Base-by-base conservation (phyloP, 1,140 invertebrate genomes). In the Papilio polyxenes region DNA sequence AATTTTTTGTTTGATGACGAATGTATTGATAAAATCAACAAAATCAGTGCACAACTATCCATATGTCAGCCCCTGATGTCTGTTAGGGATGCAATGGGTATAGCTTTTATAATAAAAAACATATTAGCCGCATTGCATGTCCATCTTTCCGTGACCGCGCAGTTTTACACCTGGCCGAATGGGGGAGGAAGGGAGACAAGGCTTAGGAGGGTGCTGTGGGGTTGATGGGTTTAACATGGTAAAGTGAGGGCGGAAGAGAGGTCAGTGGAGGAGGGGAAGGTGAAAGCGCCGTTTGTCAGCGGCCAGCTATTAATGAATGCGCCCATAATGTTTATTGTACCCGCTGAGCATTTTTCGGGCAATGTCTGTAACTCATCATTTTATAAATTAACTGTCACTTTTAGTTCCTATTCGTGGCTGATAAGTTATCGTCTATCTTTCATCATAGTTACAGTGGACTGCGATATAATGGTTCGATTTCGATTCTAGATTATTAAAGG, bases 121-220 rank as follows among this genome's bases (percentile, higher is more conserved):
- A 91, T 94, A 94, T 94, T 94, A 94, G 92, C 89, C 87, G 89
- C 92, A 94, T 94, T 88, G 92, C 92, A 93, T 94, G 92, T 94
- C 91, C 90, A 88, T 90, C 84, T 92, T 94, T 92, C 89, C 92
- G 92, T 94, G 92, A 94, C 92, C 91, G 89, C 87, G 91, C 92
- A 92, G 91, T 93, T 94, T 94, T 94, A 94, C 92, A 94, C 92
- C 92, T 94, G 92, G 92, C 84, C 87, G 87, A 87, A 86, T 88
- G 85, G 89, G 88, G 89, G 88, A 88, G 89, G 85, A 81, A 84
- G 88, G 84, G 82, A 76, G 84, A 49, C 81, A 6, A 23, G 23
- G 62, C 62, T 65, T 65, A 82, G 87, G 80, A 85, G 89, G 87
- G 87, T 80, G 83, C 78, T 81, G 85, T 83, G 87, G 88, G 89